These are phyloP conservation scores for Stenichneumon culpator DNA, from an alignment of 2,888 invertebrate genomes.

Conservation along the genomic window DNA sequence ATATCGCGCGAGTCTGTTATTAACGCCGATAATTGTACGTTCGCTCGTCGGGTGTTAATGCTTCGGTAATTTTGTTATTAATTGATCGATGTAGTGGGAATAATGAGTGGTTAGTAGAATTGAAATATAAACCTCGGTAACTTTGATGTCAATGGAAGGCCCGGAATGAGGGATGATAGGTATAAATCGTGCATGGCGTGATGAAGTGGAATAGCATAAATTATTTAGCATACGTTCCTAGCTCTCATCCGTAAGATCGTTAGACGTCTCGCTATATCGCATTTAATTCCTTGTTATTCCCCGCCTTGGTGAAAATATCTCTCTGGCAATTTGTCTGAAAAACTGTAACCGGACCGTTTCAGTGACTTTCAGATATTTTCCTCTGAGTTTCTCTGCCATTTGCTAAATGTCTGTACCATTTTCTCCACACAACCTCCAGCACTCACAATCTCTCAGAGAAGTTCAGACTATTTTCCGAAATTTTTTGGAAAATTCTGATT, in stretches of 20 bases:
- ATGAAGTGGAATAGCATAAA: background rate
- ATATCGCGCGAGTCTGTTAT: constrained; percentile 29
- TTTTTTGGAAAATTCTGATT: no score
- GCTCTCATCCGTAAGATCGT: background rate
- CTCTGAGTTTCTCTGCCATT: no score
- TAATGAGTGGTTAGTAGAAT: background rate
- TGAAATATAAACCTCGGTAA: background rate
- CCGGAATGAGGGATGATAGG: background rate
- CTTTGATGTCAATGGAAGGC: background rate
- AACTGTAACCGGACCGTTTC: no score
- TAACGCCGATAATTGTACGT: constrained; percentile 1
- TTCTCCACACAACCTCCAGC: no score
- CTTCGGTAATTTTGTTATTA: background rate
- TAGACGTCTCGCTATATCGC: background rate
- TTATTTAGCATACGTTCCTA: background rate
- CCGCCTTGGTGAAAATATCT: no score
- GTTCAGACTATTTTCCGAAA: no score
- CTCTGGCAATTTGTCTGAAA: no score
- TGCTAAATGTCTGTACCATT: no score
- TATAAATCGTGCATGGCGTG: constrained; percentile 1
- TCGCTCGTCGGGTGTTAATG: background rate
- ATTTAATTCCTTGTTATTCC: background rate
- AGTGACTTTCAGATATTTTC: no score
- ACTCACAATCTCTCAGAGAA: no score
- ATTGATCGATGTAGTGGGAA: background rate